Conservation (phyloP, 1,140 invertebrate species). For the Sarcophaga bullata region DNA sequence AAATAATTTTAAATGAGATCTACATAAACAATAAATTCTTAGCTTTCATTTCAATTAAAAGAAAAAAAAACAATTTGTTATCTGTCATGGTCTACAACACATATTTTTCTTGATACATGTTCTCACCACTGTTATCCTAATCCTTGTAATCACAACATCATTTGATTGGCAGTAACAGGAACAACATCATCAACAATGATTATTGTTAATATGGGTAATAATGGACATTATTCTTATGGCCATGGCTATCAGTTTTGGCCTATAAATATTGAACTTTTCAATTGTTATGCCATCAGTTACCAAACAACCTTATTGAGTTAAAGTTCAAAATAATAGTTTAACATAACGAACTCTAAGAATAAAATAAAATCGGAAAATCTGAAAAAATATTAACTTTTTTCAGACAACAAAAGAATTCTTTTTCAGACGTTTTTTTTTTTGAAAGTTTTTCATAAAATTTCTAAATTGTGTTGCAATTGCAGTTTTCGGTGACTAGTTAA, state of each 20-base stretch:
- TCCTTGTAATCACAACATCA: background rate
- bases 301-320: background rate
- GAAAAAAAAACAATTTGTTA: background rate
- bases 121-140: background rate
- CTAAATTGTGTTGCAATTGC: background rate
- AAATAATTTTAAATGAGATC: background rate
- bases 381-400: too few species aligned
- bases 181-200: too few species aligned
- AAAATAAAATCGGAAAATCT: too few species aligned
- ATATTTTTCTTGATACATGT: background rate
- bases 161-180: background rate
- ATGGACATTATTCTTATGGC: too few species aligned
- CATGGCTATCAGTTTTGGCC: background rate
- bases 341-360: background rate
- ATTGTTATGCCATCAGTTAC: background rate
- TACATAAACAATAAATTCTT: too few species aligned
- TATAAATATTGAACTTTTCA: conserved; percentile 22
- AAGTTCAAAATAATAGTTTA: background rate
- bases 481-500: background rate
- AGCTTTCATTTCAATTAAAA: background rate
- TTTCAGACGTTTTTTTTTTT: background rate
- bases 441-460: background rate
- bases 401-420: too few species aligned
- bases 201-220: too few species aligned
- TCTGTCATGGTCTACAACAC: background rate